These are phyloP conservation scores for Corvus hawaiiensis DNA, from an alignment of 2,113 vertebrate genomes.

Conservation along the genomic window DNA sequence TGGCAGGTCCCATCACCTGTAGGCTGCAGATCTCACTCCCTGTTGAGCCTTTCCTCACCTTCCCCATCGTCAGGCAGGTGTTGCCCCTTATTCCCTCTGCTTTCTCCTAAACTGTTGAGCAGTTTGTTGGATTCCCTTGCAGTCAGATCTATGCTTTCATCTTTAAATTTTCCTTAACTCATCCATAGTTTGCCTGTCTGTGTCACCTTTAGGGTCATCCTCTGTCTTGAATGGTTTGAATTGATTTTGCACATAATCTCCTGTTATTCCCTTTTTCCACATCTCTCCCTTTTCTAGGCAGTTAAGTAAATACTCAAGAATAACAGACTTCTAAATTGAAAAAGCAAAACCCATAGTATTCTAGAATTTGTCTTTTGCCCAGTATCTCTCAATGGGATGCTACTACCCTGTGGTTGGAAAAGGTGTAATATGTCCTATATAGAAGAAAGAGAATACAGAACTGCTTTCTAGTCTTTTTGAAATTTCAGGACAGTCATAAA, in stretches of 20 bases:
- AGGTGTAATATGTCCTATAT: neutral
- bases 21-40: neutral
- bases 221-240: neutral
- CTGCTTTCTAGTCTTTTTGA: neutral
- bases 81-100: neutral
- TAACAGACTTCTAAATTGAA: neutral
- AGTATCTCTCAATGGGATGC: neutral
- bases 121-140: neutral
- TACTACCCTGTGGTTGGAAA: neutral
- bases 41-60: neutral
- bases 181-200: neutral
- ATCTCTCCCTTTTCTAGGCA: neutral
- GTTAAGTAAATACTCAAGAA: neutral
- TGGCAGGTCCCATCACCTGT: neutral
- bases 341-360: neutral
- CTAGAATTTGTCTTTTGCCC: neutral
- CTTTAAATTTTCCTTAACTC: neutral
- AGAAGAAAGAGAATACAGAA: neutral
- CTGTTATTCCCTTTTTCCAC: neutral
- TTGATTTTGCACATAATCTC: neutral
- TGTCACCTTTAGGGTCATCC: neutral
- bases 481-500: neutral
- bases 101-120: neutral
- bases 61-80: neutral
- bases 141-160: neutral